Percentiles rank a stretch among this genome's conserved stretches.
Evolutionary conservation across 2,888 invertebrate genomes (phyloP).

Genomic region (Taphrorychus bicolor): DNA sequence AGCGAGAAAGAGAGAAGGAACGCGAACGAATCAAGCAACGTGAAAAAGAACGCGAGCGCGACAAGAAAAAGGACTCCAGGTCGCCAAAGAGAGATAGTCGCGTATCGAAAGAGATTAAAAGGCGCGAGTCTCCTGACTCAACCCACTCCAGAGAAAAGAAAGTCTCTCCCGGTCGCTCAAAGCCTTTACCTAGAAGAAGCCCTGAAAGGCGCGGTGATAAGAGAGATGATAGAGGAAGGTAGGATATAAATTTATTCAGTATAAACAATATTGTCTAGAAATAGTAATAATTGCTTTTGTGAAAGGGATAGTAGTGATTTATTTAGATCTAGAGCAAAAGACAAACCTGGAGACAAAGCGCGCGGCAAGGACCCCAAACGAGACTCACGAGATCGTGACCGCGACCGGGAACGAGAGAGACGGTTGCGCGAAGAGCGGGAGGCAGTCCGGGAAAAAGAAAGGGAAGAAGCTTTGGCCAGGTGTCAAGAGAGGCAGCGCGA

Average conservation of each 20-base stretch:
- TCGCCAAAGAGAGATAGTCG: conserved; percentile 56
- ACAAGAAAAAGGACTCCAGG: conserved; percentile 60
- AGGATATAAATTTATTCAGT: conserved; percentile 18
- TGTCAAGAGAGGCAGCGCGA: conserved; percentile 69
- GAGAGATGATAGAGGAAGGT: conserved; percentile 62
- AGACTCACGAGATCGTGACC: conserved; percentile 69
- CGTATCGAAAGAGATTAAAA: conserved; percentile 52
- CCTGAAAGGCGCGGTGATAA: conserved; percentile 59
- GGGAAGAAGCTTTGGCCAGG: conserved; percentile 70
- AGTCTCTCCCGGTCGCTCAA: conserved; percentile 52
- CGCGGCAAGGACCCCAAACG: conserved; percentile 54
- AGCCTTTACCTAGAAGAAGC: conserved; percentile 53
- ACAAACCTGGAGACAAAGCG: conserved; percentile 41
- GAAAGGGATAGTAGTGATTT: conserved; percentile 47
- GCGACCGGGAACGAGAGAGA: conserved; percentile 60
- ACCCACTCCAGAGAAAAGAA: conserved; percentile 56
- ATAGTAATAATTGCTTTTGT: conserved; percentile 39
- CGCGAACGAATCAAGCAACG: conserved; percentile 49
- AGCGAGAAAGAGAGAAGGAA: conserved; percentile 52
- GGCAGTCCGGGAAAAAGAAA: conserved; percentile 67
- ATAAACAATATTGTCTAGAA: neutral
- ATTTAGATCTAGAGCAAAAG: conserved; percentile 54
- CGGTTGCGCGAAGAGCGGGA: conserved; percentile 64
- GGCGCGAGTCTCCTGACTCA: conserved; percentile 59
- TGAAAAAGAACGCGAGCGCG: conserved; percentile 54